Evolutionary conservation across 2,888 invertebrate species (phyloP).

Genomic region (Lacanobia wlatinum): DNA sequence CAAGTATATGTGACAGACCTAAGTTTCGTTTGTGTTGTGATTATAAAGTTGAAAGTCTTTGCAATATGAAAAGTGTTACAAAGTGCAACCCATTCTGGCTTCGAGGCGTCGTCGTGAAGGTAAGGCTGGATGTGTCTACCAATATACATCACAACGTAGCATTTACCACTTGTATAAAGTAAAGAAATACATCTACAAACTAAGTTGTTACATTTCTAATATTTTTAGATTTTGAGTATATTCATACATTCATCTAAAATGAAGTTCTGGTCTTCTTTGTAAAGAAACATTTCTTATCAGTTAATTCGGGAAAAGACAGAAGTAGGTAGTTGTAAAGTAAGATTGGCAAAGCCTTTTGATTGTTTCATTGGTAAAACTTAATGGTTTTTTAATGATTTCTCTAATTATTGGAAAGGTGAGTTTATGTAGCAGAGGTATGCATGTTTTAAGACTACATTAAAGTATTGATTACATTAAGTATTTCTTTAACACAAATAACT

Average conservation of each 20-base stretch:
- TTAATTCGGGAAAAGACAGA: constrained; percentile 18
- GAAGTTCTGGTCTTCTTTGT: constrained; percentile 18
- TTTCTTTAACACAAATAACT: constrained; percentile 25
- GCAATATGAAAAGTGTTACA: constrained; percentile 90
- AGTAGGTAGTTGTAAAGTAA: constrained; percentile 35
- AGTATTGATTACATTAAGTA: constrained; percentile 5
- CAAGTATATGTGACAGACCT: constrained; percentile 90
- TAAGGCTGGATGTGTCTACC: constrained; percentile 91
- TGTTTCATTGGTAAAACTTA: not conserved
- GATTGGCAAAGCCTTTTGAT: constrained; percentile 12
- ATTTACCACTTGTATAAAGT: constrained; percentile 68
- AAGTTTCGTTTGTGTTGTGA: constrained; percentile 90
- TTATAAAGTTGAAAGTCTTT: constrained; percentile 87
- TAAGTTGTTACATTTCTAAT: constrained; percentile 28
- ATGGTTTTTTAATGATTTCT: not conserved
- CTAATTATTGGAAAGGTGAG: constrained; percentile 48
- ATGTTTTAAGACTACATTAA: constrained; percentile 34
- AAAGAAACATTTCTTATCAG: constrained; percentile 16
- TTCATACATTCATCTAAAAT: constrained; percentile 13
- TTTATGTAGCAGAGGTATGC: constrained; percentile 35
- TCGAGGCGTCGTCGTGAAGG: constrained; percentile 89
- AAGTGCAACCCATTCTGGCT: constrained; percentile 90
- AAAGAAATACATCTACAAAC: constrained; percentile 46
- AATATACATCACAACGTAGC: constrained; percentile 89
- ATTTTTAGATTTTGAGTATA: constrained; percentile 19